Conservation (phyloP, 2,888 invertebrate species). For the Isoperla grammatica region DNA sequence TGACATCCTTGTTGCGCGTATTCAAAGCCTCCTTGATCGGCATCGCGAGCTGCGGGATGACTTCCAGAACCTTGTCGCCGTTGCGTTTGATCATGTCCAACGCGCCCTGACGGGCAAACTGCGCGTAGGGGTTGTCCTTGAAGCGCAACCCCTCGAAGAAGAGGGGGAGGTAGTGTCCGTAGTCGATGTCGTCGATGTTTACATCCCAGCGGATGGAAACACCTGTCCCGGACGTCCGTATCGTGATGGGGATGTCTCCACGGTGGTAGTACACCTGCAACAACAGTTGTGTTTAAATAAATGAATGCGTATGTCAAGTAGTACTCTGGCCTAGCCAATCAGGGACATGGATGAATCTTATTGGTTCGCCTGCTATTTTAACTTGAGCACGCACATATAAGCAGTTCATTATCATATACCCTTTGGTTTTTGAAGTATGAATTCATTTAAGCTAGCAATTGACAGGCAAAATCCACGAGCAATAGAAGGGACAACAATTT, state of each 20-base stretch:
- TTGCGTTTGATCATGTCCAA: conserved; percentile 47
- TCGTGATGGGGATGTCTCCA: conserved; percentile 47
- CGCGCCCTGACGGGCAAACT: conserved; percentile 46
- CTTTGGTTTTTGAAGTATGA: too few species aligned
- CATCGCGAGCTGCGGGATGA: neutral
- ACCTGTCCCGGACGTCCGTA: conserved; percentile 46
- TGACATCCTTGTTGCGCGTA: conserved; percentile 75
- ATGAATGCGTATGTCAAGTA: too few species aligned
- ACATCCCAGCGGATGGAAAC: conserved; percentile 49
- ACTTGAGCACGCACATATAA: too few species aligned
- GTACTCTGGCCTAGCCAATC: neutral
- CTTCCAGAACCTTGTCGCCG: conserved; percentile 46
- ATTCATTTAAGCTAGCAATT: too few species aligned
- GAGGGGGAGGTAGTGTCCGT: conserved; percentile 49
- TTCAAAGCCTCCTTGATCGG: conserved; percentile 58
- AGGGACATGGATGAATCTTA: neutral
- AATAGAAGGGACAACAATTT: too few species aligned
- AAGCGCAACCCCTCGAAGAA: conserved; percentile 51
- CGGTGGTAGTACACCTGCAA: conserved; percentile 47
- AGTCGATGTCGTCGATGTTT: conserved; percentile 48
- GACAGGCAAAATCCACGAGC: too few species aligned
- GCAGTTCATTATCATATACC: too few species aligned
- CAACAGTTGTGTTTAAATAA: conserved; percentile 25
- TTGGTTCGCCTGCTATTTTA: too few species aligned
- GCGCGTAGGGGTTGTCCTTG: conserved; percentile 47